Conservation (phyloP, 2,888 invertebrate genomes). For the Elegia similella region DNA sequence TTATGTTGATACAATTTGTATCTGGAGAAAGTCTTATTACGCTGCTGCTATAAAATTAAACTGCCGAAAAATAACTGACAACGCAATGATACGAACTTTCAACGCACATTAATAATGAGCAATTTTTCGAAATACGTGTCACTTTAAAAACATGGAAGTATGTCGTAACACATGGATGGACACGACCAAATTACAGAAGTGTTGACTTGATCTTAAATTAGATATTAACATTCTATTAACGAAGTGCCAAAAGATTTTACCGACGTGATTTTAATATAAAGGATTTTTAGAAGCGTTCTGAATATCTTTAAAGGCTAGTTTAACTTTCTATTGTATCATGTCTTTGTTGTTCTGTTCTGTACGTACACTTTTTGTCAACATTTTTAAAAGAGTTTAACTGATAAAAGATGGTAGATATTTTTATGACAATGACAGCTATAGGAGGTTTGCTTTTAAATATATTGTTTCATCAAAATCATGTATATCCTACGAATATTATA, state of each 20-base stretch:
- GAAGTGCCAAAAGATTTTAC: not conserved
- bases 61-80: not conserved
- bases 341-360: no score
- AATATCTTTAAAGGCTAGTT: no score
- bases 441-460: no score
- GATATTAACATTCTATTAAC: not conserved
- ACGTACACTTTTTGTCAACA: no score
- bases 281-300: no score
- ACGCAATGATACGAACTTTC: not conserved
- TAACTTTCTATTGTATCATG: no score
- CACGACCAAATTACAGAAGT: not conserved
- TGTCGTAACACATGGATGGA: not conserved
- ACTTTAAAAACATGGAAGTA: not conserved
- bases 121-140: not conserved
- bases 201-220: not conserved
- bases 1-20: constrained; percentile 11
- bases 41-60: constrained; percentile 5
- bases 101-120: not conserved
- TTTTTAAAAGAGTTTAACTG: no score
- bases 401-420: no score
- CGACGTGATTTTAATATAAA: not conserved
- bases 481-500: no score
- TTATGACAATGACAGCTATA: no score
- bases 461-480: no score
- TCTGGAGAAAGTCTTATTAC: constrained; percentile 14